A percentile compares a stretch with the other conserved stretches of the same genome.
phyloP scores from a whole-genome alignment of 1,140 invertebrate species.

The Tetranychus urticae region DNA sequence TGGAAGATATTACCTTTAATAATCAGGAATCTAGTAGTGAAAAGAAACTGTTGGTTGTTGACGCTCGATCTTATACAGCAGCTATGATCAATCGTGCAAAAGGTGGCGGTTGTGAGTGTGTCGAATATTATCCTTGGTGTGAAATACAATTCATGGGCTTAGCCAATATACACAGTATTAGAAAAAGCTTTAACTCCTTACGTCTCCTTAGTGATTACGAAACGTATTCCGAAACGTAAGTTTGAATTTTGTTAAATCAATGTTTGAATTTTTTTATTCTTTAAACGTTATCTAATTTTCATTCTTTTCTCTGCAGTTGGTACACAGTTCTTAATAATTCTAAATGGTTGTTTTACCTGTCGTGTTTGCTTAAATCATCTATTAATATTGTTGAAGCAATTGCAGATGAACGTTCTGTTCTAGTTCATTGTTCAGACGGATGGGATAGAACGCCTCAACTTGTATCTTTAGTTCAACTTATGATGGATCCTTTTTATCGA shows the following conservation, averaged over 20 bases:
- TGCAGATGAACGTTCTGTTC: conserved; percentile 56
- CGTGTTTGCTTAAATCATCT: conserved; percentile 51
- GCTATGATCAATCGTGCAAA: conserved; percentile 82
- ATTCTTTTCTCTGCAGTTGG: conserved; percentile 36
- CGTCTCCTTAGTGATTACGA: neutral
- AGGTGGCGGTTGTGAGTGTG: conserved; percentile 82
- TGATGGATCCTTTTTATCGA: conserved; percentile 76
- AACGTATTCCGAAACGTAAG: too few species aligned
- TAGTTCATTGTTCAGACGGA: conserved; percentile 88
- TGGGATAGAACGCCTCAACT: conserved; percentile 93
- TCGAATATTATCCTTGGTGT: conserved; percentile 75
- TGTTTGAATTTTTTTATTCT: neutral
- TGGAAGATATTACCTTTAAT: neutral
- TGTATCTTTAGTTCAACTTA: conserved; percentile 62
- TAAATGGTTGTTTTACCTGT: conserved; percentile 70
- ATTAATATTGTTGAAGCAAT: conserved; percentile 51
- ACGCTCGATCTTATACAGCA: conserved; percentile 79
- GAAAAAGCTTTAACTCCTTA: conserved; percentile 34
- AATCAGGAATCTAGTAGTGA: neutral
- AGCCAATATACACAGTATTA: conserved; percentile 82
- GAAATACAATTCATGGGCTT: conserved; percentile 93
- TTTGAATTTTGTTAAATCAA: neutral
- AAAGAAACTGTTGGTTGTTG: conserved; percentile 63
- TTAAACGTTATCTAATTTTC: neutral
- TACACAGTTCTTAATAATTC: conserved; percentile 58